Evolutionary conservation across 2,888 invertebrate species (phyloP), one percentile per base, ranked within the genome.

Genomic region (Steinernema hermaphroditum): DNA sequence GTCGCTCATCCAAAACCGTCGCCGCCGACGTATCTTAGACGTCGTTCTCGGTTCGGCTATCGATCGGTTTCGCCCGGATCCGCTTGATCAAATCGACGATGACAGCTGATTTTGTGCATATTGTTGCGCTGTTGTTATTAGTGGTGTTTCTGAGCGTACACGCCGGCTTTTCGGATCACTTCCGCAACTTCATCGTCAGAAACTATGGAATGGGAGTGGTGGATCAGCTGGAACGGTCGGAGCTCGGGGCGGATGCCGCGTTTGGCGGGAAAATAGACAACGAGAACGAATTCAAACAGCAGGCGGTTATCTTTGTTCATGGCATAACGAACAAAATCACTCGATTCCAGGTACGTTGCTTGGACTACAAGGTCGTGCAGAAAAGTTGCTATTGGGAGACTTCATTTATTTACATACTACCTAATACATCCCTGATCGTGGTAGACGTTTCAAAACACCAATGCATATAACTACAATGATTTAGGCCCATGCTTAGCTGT

Each of bases 291-390:
- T 68, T 70, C 24, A 74, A 46, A 9, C 74, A 80, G 54, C 81
- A 84, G 68, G 78, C 85, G 1, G 85, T 85, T 0, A 82, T 85
- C 43, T 76, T 85, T 29, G 82, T 85, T 19, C 85, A 85, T 75
- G 85, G 85, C 74, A 85, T 85, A 14, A 85, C 84, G 1, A 85
- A 85, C 70, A 84, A 82, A 74, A 79, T 84, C 2, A 77, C 82
- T 1, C 32, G 83, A 62, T 83, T 83, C 62, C 71, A 77, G 37
- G 83, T 82, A 44, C n/a, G 75, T 74, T 24, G 8, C 16, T 6
- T 37, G 37, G 43, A 32, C 22, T 12, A 41, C 29, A 0, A 41
- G 0, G 72, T 0, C 19, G n/a, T 69, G 16, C 27, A 32, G 34
- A 49, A n/a, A n/a, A n/a, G n/a, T n/a, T n/a, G n/a, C n/a, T n/a